A percentile compares a stretch with the other conserved stretches of the same genome.
Evolutionary conservation across 2,113 vertebrate species (phyloP).

Genomic region (Halichoerus grypus): DNA sequence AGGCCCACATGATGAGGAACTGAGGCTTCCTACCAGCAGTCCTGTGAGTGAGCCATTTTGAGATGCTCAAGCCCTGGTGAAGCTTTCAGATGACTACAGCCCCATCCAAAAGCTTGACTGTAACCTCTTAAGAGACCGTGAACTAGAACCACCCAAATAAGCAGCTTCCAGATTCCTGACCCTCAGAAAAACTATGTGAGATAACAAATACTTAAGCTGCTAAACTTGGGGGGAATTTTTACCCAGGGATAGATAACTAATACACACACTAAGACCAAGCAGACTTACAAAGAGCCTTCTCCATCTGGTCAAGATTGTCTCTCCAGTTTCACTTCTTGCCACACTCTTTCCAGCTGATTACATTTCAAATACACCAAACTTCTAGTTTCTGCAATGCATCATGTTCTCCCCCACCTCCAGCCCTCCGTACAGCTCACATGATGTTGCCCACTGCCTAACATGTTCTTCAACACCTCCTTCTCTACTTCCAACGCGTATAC

Average conservation of each 20-base stretch:
- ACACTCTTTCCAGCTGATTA: neutral
- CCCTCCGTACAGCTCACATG: neutral
- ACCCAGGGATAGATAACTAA: slow-evolving; percentile 48
- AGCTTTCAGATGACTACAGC: neutral
- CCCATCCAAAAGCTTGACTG: neutral
- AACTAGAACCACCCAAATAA: slow-evolving; percentile 33
- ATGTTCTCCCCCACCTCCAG: slow-evolving; percentile 18
- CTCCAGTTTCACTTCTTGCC: slow-evolving; percentile 32
- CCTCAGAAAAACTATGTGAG: slow-evolving; percentile 29
- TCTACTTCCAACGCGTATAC: neutral
- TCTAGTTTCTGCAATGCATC: neutral
- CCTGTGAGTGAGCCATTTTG: neutral
- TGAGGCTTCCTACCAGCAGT: neutral
- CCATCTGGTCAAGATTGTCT: slow-evolving; percentile 26
- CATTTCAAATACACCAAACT: slow-evolving; percentile 49
- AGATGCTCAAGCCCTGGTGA: neutral
- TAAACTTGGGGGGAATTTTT: slow-evolving; percentile 48
- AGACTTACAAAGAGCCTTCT: slow-evolving; percentile 30
- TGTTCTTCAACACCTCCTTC: slow-evolving; percentile 28
- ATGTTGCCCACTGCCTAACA: neutral
- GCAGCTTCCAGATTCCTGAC: neutral
- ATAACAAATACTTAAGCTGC: neutral
- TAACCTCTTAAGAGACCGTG: neutral
- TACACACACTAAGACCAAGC: neutral
- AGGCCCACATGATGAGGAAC: neutral